Evolutionary conservation across 1,140 invertebrate genomes (phyloP).

Genomic region (Temnothorax longispinosus): DNA sequence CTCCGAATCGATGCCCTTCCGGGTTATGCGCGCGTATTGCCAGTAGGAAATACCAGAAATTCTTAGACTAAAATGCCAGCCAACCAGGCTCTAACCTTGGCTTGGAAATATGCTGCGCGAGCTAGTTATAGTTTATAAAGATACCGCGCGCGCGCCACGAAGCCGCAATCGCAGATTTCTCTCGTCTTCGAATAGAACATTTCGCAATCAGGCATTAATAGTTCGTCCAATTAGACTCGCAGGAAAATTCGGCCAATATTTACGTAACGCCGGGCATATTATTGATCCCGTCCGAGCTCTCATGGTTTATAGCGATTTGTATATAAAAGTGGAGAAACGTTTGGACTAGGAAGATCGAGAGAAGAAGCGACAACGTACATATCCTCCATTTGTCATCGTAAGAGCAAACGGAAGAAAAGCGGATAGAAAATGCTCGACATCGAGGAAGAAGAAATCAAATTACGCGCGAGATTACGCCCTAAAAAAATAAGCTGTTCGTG

Average conservation of each 20-base stretch:
- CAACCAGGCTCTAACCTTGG: conserved; percentile 45
- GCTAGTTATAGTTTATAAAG: conserved; percentile 16
- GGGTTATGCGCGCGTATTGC: conserved; percentile 33
- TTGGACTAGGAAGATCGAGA: not conserved
- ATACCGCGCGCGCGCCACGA: not conserved
- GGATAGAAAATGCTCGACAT: not conserved
- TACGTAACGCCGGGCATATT: too few species aligned
- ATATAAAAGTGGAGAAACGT: not conserved
- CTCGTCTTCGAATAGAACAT: conserved; percentile 33
- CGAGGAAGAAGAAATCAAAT: not conserved
- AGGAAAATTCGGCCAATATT: not conserved
- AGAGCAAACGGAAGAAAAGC: not conserved
- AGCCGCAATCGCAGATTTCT: conserved; percentile 30
- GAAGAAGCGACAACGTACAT: not conserved
- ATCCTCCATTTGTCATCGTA: not conserved
- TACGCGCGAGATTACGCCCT: not conserved
- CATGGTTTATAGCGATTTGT: not conserved
- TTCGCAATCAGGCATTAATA: conserved; percentile 45
- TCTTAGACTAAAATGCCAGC: conserved; percentile 50
- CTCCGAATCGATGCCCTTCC: conserved; percentile 51
- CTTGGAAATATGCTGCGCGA: conserved; percentile 46
- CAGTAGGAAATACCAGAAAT: conserved; percentile 54
- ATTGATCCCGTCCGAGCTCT: not conserved
- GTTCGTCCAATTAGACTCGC: conserved; percentile 6
- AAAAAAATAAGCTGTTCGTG: not conserved